Base-by-base conservation (phyloP, 1,140 invertebrate species). In the Caenorhabditis briggsae region DNA sequence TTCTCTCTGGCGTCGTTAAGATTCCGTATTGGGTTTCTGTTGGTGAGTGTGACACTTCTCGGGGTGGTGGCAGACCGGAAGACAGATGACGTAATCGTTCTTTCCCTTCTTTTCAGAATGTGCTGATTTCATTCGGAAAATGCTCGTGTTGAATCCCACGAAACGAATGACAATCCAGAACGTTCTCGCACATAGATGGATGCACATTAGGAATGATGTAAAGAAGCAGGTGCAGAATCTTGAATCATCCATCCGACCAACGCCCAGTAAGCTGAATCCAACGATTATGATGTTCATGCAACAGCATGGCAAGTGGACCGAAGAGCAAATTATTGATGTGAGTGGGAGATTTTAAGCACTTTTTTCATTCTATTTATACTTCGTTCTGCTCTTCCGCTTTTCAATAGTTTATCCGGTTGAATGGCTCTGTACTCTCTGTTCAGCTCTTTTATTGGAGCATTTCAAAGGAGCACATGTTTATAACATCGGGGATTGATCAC, bases 101-200 rank as follows among this genome's bases (percentile, higher is more conserved):
- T 70, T 56, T 86, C 70, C 41, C 82, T 95, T n/a, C n/a, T n/a
- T n/a, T n/a, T 94, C 93, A 95, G 96, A 96, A 91, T 97, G 96
- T 93, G 96, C 97, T 93, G 95, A 96, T 89, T 93, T 97, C 59
- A 97, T 98, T 90, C 94, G 96, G 85, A 96, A 97, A 91, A 97
- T 98, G 96, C 93, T 98, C 70, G 95, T 97, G 48, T 94, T 97
- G 82, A 96, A 97, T 92, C 96, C 96, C 53, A 95, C 95, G 91
- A 95, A 96, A 90, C 94, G 96, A 92, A 95, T 82, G 55, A 50
- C 70, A 87, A 84, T 84, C 25, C 84, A 85, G 23, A 61, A 78
- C 33, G 55, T 85, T 70, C 61, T 85, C 56, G 41, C 41, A 43
- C 50, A 56, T 48, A 78, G 84, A 85, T 74, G 61, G 65, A 78